phyloP scores from a whole-genome alignment of 92 coral and sea anemone species.

The Blastomussa wellsi region DNA sequence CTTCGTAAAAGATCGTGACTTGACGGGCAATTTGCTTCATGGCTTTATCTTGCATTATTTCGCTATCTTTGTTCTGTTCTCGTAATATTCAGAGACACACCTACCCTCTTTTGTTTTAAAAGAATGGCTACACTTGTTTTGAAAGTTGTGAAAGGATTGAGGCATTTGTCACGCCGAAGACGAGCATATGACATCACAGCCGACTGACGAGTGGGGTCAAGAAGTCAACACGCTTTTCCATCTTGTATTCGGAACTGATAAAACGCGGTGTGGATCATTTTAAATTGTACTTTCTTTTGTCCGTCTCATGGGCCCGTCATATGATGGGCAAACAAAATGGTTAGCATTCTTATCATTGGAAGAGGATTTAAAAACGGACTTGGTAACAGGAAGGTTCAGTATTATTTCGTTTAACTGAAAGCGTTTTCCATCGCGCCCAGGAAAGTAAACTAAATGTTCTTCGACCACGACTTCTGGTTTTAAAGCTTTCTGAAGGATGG shows the following conservation, averaged over 20 bases:
- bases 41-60: neutral
- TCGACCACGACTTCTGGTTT: conserved; percentile 10
- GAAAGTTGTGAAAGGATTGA: neutral
- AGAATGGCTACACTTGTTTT: conserved; percentile 15
- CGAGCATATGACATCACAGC: conserved; percentile 35
- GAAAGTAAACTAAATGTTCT: conserved; percentile 11
- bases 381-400: conserved; percentile 7
- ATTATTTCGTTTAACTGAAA: neutral
- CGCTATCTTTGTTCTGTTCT: neutral
- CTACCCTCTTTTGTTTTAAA: conserved; percentile 6
- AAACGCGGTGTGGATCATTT: conserved; percentile 11
- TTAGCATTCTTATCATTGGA: conserved; percentile 10
- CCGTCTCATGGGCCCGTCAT: too few species aligned
- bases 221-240: neutral
- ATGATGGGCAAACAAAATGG: conserved; percentile 14
- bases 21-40: neutral
- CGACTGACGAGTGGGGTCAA: conserved; percentile 27
- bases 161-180: conserved; percentile 37
- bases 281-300: conserved; percentile 20
- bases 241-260: conserved; percentile 16
- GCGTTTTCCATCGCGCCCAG: conserved; percentile 24
- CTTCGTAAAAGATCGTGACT: conserved; percentile 25
- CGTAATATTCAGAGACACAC: neutral
- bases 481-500: conserved; percentile 25
- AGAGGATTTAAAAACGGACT: conserved; percentile 7